Evolutionary conservation across 2,888 invertebrate species (phyloP).

Genomic region (Balanococcus diminutus): DNA sequence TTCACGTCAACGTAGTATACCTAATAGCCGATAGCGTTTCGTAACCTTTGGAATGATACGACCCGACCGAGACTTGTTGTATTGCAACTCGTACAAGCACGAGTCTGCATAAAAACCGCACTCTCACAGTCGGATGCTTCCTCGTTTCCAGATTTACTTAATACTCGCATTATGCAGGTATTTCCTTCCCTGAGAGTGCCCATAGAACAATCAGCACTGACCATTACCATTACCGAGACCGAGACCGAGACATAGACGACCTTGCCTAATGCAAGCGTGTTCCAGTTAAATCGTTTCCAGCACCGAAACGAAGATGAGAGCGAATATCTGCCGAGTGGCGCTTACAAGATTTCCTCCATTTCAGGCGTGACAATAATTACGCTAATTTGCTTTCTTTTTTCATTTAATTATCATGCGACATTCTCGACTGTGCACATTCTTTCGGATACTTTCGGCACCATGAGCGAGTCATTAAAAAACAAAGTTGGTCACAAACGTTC

Average conservation of each 20-base stretch:
- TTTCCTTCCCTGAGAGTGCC: background rate
- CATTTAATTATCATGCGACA: no score
- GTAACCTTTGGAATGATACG: slow-evolving; percentile 35
- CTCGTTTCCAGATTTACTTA: background rate
- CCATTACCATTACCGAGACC: background rate
- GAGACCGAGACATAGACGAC: background rate
- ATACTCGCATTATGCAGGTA: background rate
- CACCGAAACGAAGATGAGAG: background rate
- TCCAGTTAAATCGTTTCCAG: background rate
- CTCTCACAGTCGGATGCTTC: background rate
- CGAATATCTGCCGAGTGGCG: background rate
- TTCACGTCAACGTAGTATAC: no score
- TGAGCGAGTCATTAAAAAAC: no score
- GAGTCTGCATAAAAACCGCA: background rate
- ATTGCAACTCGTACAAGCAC: background rate
- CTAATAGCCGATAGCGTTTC: slow-evolving; percentile 44
- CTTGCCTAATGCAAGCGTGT: background rate
- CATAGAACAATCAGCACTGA: background rate
- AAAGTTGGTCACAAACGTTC: no score
- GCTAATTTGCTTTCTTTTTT: no score
- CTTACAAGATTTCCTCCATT: no score
- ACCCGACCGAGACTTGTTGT: background rate
- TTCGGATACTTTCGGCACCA: no score
- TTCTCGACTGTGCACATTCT: no score
- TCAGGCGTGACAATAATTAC: no score